Percentiles rank a stretch among this genome's conserved stretches.
phyloP scores from a whole-genome alignment of 2,113 vertebrate species.

The Calidris pygmaea region DNA sequence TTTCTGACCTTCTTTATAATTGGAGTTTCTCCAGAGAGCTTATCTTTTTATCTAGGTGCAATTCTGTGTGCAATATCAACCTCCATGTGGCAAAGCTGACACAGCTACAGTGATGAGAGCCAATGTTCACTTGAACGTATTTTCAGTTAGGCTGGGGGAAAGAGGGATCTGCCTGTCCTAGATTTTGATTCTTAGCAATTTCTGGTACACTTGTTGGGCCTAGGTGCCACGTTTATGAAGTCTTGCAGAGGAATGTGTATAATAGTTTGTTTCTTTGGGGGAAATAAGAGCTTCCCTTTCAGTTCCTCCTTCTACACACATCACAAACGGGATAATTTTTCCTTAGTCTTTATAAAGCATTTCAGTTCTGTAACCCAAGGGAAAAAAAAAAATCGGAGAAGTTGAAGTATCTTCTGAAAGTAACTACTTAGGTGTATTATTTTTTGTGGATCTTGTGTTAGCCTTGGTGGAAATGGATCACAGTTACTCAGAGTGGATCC shows the following conservation, averaged over 20 bases:
- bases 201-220: background rate
- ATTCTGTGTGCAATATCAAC: background rate
- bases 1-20: background rate
- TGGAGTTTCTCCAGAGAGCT: background rate
- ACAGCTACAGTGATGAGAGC: background rate
- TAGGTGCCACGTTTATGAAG: background rate
- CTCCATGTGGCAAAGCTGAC: background rate
- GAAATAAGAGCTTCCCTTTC: background rate
- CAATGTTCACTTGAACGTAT: fast-evolving
- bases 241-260: background rate
- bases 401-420: background rate
- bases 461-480: background rate
- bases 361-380: background rate
- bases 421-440: background rate
- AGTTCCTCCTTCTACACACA: background rate
- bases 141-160: background rate
- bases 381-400: too few species aligned
- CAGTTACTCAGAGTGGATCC: background rate
- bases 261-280: background rate
- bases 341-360: background rate
- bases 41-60: background rate
- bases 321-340: background rate
- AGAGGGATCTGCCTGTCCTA: background rate
- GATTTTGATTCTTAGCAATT: background rate
- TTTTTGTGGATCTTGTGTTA: background rate